These are phyloP conservation scores for Hypocryptadius cinnamomeus DNA, from an alignment of 2,113 vertebrate species.

Conservation along the genomic window DNA sequence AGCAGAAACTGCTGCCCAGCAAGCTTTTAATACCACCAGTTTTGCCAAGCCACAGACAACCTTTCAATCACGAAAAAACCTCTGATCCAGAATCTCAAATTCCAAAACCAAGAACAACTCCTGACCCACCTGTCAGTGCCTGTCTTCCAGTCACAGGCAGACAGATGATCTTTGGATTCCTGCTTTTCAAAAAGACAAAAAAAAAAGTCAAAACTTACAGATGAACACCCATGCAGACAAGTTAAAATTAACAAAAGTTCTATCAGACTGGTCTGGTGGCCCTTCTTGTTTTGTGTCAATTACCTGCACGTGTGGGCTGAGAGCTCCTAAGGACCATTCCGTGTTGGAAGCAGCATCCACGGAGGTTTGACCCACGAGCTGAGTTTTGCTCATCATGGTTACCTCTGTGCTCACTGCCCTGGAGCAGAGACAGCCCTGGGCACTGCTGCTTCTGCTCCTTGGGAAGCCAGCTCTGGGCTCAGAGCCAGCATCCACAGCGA, in stretches of 20 bases:
- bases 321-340: not conserved
- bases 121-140: conserved; percentile 35
- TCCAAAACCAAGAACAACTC: not conserved
- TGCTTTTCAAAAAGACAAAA: not conserved
- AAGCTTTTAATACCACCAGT: not conserved
- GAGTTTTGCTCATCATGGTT: conserved; percentile 33
- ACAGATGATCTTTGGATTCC: not conserved
- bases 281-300: not conserved
- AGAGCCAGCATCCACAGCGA: not conserved
- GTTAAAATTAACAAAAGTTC: not conserved
- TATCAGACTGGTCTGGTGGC: not conserved
- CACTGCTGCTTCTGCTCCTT: conserved; percentile 24
- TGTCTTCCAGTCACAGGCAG: not conserved
- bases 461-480: conserved; percentile 57
- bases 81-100: not conserved
- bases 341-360: conserved; percentile 40
- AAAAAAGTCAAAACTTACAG: not conserved
- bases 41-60: not conserved
- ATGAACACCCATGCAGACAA: not conserved
- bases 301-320: conserved; percentile 19
- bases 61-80: not conserved
- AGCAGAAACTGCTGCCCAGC: not conserved
- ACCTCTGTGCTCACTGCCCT: conserved; percentile 56
- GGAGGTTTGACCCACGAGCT: not conserved
- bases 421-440: not conserved